phyloP scores from a whole-genome alignment of 2,888 invertebrate species.

The Parnassius mnemosyne region DNA sequence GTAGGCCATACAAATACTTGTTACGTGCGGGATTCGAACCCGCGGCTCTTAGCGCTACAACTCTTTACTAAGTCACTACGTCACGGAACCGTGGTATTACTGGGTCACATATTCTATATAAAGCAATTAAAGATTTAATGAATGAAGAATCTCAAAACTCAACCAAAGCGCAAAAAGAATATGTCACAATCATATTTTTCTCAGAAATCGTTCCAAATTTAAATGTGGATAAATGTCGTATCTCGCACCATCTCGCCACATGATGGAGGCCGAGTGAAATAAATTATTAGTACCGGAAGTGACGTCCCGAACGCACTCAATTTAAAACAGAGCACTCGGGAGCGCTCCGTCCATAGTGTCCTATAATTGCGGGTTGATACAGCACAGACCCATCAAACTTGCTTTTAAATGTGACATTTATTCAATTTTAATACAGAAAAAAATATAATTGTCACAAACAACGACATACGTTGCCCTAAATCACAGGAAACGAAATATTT shows the following conservation, averaged over 20 bases:
- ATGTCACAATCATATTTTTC: conserved; percentile 67
- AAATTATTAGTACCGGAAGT: conserved; percentile 78
- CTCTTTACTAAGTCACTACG: too few species aligned
- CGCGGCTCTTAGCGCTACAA: too few species aligned
- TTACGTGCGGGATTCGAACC: too few species aligned
- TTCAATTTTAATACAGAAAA: conserved; percentile 37
- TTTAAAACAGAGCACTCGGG: conserved; percentile 63
- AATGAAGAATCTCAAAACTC: conserved; percentile 32
- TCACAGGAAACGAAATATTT: conserved; percentile 61
- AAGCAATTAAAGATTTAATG: background rate
- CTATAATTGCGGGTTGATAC: conserved; percentile 21
- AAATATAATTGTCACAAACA: conserved; percentile 55
- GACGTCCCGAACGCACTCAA: conserved; percentile 73
- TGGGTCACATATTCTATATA: background rate
- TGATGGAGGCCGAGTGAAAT: conserved; percentile 72
- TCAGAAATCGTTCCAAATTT: conserved; percentile 68
- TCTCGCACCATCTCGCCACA: conserved; percentile 70
- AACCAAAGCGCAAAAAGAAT: conserved; percentile 44
- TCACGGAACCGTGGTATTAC: too few species aligned
- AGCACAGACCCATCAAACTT: conserved; percentile 39
- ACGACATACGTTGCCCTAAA: conserved; percentile 48
- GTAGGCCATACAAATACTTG: too few species aligned
- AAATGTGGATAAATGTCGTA: conserved; percentile 71
- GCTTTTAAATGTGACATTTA: conserved; percentile 42
- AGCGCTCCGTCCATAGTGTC: conserved; percentile 39